Evolutionary conservation across 1,140 invertebrate genomes (phyloP), one percentile per base, ranked within the genome.

Genomic region (Berghia stephanieae): DNA sequence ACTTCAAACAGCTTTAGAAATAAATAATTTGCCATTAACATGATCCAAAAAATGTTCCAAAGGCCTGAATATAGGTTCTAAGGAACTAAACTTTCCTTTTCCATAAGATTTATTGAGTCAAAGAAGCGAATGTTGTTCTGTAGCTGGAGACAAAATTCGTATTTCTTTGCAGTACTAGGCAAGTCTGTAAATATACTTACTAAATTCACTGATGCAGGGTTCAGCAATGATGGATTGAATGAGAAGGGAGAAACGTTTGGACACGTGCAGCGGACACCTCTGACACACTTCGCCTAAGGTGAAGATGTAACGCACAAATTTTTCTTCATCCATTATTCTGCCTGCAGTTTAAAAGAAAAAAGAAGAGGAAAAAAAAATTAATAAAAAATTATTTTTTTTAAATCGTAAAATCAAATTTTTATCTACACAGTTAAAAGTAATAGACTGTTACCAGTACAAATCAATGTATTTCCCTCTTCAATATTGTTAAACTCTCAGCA

Each of bases 281-380:
- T 88, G 87, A 1, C 86, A 86, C 4, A 89, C 85, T 80, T 91
- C 90, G 49, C 90, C 91, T 46, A 91, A 77, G 0, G 90, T 91
- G 76, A 89, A 87, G 34, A 91, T 77, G 78, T 89, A 83, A 42
- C 85, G 77, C 4, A 88, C 79, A 3, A 90, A 75, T 72, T 79
- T 60, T 43, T 88, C 88, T 79, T 89, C 88, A 72, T 88, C 83
- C 6, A 86, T 49, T 27, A 40, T 73, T 57, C n/a, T n/a, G n/a
- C 77, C 81, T 81, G 75, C 13, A 52, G 24, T 40, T 71, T 21
- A 75, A 78, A 78, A 44, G 43, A 2, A 75, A n/a, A 18, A 52
- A 18, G 27, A 68, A 70, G n/a, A 49, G 16, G 10, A 42, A n/a
- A 16, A 36, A 1, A 43, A 13, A 75, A 16, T 16, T 16, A n/a